Evolutionary conservation across 2,888 invertebrate genomes (phyloP).

Genomic region (Drosophila falleni): DNA sequence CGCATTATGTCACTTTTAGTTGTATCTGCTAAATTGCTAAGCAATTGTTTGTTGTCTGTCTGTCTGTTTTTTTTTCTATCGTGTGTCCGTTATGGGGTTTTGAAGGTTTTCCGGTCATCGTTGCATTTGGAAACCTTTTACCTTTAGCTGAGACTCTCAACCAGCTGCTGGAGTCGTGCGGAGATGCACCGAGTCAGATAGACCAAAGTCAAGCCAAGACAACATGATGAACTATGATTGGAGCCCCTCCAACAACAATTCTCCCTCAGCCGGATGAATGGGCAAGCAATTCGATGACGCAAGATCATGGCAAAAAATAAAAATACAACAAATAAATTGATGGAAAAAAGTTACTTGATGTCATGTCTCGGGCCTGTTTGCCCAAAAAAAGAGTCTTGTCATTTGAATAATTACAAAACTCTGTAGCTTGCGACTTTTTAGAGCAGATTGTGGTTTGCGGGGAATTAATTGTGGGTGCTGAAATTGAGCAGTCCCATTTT

Average conservation of each 20-base stretch:
- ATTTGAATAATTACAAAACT: conserved; percentile 60
- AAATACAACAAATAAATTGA: conserved; percentile 13
- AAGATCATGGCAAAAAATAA: conserved; percentile 35
- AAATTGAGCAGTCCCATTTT: conserved; percentile 4
- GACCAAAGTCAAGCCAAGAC: conserved; percentile 18
- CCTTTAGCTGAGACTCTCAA: conserved; percentile 28
- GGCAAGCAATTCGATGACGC: conserved; percentile 50
- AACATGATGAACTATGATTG: conserved; percentile 15
- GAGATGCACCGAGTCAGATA: conserved; percentile 65
- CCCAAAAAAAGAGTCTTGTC: conserved; percentile 48
- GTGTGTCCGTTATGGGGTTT: conserved; percentile 36
- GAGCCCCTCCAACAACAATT: not conserved
- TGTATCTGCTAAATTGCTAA: conserved; percentile 32
- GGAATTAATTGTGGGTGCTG: conserved; percentile 13
- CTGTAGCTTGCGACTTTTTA: conserved; percentile 4
- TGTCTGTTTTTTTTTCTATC: conserved; percentile 4
- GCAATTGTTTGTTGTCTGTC: conserved; percentile 27
- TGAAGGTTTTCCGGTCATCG: conserved; percentile 61
- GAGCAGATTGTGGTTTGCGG: conserved; percentile 1
- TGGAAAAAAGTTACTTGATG: conserved; percentile 31
- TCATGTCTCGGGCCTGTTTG: conserved; percentile 38
- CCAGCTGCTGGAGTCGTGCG: conserved; percentile 52
- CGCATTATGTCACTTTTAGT: conserved; percentile 59
- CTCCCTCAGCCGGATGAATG: conserved; percentile 39
- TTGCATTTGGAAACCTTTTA: conserved; percentile 57